phyloP scores from a whole-genome alignment of 2,888 invertebrate genomes.

The Amiota minor region DNA sequence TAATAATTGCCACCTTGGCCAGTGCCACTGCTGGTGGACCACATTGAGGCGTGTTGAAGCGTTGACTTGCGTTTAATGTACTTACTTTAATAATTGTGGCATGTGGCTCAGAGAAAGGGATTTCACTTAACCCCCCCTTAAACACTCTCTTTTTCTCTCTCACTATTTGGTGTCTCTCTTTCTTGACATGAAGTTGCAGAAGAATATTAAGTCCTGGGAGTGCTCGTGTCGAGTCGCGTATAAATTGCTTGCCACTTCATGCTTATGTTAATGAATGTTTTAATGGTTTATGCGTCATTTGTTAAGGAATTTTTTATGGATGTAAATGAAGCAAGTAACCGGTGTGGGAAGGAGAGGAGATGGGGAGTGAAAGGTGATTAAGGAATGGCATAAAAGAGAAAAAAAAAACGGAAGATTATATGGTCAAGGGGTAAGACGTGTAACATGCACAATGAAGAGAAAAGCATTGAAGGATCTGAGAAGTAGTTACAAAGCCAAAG shows the following conservation, averaged over 20 bases:
- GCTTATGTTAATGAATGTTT: conserved; percentile 22
- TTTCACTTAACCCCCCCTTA: too few relatives aligned
- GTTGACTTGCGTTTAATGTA: neutral
- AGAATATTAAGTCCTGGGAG: neutral
- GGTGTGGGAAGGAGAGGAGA: neutral
- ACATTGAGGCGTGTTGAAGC: conserved; percentile 17
- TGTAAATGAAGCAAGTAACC: too few relatives aligned
- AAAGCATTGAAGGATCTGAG: too few relatives aligned
- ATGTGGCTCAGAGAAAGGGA: too few relatives aligned
- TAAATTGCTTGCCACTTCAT: conserved; percentile 20
- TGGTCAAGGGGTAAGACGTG: too few relatives aligned
- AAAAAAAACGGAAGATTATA: too few relatives aligned
- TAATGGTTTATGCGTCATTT: conserved; percentile 18
- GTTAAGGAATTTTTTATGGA: conserved; percentile 1
- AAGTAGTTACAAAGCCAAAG: too few relatives aligned
- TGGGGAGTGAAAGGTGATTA: neutral
- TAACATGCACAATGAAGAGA: too few relatives aligned
- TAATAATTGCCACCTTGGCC: neutral
- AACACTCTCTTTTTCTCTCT: neutral
- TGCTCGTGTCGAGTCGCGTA: neutral
- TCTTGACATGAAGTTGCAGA: neutral
- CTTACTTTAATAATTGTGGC: conserved; percentile 1
- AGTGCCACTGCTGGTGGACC: conserved; percentile 38
- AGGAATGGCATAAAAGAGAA: too few relatives aligned
- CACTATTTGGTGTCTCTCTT: neutral